Percentiles rank a stretch among this genome's conserved stretches.
Evolutionary conservation across 2,113 vertebrate species (phyloP).

Genomic region (Prionailurus viverrinus): DNA sequence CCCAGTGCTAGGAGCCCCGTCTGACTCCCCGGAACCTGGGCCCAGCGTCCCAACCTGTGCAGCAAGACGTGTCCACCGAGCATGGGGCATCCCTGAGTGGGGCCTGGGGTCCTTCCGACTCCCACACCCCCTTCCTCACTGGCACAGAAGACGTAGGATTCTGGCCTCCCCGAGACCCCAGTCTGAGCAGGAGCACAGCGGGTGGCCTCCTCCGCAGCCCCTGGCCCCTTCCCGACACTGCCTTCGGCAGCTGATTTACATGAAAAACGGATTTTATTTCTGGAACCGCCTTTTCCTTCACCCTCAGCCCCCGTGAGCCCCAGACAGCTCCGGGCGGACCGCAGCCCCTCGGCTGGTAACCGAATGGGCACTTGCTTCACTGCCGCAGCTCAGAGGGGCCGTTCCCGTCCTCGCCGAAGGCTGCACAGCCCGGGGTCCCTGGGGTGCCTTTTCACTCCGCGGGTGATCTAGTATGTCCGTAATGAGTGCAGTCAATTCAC

Average conservation of each 20-base stretch:
- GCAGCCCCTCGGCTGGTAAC: not conserved
- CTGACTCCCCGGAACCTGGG: not conserved
- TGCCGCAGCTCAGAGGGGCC: not conserved
- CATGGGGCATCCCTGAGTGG: too few species aligned
- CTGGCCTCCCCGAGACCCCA: not conserved
- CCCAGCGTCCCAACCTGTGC: too few species aligned
- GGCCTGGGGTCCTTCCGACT: not conserved
- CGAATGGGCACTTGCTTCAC: constrained; percentile 57
- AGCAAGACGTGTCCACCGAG: not conserved
- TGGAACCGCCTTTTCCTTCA: constrained; percentile 12
- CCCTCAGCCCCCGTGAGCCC: not conserved
- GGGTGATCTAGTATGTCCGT: constrained; percentile 76
- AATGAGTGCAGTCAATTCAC: constrained; percentile 80
- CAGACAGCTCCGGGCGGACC: not conserved
- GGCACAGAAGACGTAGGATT: not conserved
- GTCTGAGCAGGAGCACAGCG: too few species aligned
- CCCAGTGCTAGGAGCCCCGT: not conserved
- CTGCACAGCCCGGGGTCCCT: constrained; percentile 23
- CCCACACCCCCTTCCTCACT: fast-evolving
- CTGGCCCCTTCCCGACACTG: not conserved
- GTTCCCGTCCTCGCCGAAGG: not conserved
- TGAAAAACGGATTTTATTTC: constrained; percentile 66
- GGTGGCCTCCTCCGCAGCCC: not conserved
- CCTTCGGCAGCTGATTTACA: constrained; percentile 53
- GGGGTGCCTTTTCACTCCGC: constrained; percentile 57